Base-by-base conservation (phyloP, 2,888 invertebrate genomes). In the Rotaria macrura region DNA sequence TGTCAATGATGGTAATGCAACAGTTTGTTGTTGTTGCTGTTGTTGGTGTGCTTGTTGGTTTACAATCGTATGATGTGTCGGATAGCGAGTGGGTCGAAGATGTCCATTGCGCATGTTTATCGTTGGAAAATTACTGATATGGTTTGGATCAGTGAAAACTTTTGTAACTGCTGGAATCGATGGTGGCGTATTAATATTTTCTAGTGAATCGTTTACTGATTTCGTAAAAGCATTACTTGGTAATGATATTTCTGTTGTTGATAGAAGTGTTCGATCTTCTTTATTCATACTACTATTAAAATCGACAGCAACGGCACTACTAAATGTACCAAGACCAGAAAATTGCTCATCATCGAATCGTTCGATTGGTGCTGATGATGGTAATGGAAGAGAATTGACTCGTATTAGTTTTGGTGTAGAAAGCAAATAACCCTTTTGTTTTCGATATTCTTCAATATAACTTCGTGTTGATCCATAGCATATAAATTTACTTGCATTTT, bases 351-450 rank as follows among this genome's bases (percentile, higher is more conserved):
- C 79, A 43, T 79, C 43, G 4, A 20, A 20, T 25, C 34, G 29
- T 65, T 34, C 20, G 1, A 23, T 1, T 34, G 17, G 4, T 25
- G 10, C 2, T 25, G 38, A 14, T 40, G 12, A 10, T 25, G n/a
- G 6, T n/a, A n/a, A 43, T 43, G 25, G 5, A n/a, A 17, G 79
- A 40, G 43, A 25, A 25, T 3, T 12, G 20, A 5, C 9, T 79
- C 20, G 38, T 14, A n/a, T 3, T 25, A 17, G 0, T 79, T 25
- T n/a, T 17, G 12, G 34, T 65, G 34, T 1, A 43, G 12, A 25
- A 43, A 79, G 43, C n/a, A 79, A 25, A 43, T 79, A 79, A 79
- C 79, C 79, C 43, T 79, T 79, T 79, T 43, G 79, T 43, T 79
- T 79, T 43, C 79, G 43, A 43, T 79, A 79, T 12, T 79, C 79